phyloP scores from a whole-genome alignment of 2,888 invertebrate genomes.

The Eurytoma adleriae region DNA sequence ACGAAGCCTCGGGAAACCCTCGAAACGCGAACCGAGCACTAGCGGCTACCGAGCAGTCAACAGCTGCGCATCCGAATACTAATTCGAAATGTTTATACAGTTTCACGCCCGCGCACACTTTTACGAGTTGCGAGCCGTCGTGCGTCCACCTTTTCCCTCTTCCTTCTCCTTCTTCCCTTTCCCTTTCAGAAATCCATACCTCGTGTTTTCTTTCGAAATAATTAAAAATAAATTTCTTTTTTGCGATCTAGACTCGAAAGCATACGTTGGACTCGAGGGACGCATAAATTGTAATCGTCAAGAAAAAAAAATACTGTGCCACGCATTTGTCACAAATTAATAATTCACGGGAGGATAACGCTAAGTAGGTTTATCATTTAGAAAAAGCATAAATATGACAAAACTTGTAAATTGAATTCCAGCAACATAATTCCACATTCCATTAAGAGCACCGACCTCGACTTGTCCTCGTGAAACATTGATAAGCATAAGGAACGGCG shows the following conservation, averaged over 20 bases:
- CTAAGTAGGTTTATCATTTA: background rate
- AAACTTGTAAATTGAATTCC: conserved; percentile 34
- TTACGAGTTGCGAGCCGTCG: conserved; percentile 34
- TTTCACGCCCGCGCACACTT: conserved; percentile 63
- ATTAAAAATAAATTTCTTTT: too few relatives aligned
- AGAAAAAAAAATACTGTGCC: too few relatives aligned
- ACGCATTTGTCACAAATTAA: too few relatives aligned
- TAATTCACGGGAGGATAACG: too few relatives aligned
- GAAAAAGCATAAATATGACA: conserved; percentile 21
- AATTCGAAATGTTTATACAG: conserved; percentile 75
- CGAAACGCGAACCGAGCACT: conserved; percentile 29
- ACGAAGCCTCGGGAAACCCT: conserved; percentile 71
- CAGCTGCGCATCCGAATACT: conserved; percentile 75
- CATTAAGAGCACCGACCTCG: conserved; percentile 16
- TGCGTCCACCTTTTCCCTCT: background rate
- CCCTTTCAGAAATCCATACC: too few relatives aligned
- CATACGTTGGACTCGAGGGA: too few relatives aligned
- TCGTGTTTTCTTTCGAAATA: background rate
- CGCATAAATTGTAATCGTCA: too few relatives aligned
- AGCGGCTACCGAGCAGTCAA: conserved; percentile 68
- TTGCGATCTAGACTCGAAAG: too few relatives aligned
- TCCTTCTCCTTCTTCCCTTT: conserved; percentile 8
- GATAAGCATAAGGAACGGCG: conserved; percentile 4
- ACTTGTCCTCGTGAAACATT: conserved; percentile 16
- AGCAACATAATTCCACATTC: conserved; percentile 26